Conservation (phyloP, 2,888 invertebrate genomes). For the Drosophila siamana region DNA sequence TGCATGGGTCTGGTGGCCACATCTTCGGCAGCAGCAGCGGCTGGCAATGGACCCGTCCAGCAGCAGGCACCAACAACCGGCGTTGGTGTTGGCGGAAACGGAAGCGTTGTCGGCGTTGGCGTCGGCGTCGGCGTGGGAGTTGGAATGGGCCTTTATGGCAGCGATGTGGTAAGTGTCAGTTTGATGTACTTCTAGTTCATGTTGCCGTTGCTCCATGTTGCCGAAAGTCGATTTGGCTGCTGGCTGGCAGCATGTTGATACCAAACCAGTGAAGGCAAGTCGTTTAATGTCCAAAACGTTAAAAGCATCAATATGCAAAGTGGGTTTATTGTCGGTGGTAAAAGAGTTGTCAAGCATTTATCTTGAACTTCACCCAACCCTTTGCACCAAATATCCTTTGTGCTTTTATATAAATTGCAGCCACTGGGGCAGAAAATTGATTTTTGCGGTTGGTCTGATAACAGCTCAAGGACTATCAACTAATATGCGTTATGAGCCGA, state of each 20-base stretch:
- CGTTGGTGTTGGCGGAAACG: conserved; percentile 69
- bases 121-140: conserved; percentile 60
- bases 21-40: conserved; percentile 57
- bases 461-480: conserved; percentile 56
- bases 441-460: conserved; percentile 74
- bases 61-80: conserved; percentile 60
- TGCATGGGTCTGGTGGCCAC: conserved; percentile 82
- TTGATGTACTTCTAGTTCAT: conserved; percentile 72
- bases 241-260: conserved; percentile 63
- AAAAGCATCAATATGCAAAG: conserved; percentile 78
- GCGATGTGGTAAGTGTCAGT: conserved; percentile 84
- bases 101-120: conserved; percentile 75
- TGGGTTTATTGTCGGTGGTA: conserved; percentile 31
- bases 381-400: conserved; percentile 51
- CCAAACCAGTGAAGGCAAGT: conserved; percentile 53
- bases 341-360: conserved; percentile 60
- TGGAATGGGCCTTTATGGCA: conserved; percentile 81
- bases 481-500: conserved; percentile 41
- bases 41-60: conserved; percentile 53
- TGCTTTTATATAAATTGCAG: conserved; percentile 72
- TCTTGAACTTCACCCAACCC: conserved; percentile 44
- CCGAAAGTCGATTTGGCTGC: conserved; percentile 15
- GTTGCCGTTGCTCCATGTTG: conserved; percentile 11
- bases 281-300: conserved; percentile 75
- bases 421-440: conserved; percentile 76